phyloP scores from a whole-genome alignment of 2,888 invertebrate genomes.

The Ceriagrion tenellum region DNA sequence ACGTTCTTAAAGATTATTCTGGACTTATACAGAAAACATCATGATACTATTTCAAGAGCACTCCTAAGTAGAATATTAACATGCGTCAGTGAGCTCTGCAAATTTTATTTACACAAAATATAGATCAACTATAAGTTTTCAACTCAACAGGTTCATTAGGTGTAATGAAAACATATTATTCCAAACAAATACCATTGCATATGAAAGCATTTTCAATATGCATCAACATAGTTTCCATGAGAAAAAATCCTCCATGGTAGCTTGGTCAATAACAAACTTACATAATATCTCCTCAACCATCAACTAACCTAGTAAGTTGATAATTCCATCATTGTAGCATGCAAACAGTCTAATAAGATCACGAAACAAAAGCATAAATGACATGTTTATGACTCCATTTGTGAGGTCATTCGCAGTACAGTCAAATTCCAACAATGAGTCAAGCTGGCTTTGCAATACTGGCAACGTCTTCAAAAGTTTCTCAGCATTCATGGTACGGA shows the following conservation, averaged over 20 bases:
- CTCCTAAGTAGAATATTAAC: too few relatives aligned
- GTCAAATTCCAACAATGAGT: conserved; percentile 97
- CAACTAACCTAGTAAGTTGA: conserved; percentile 90
- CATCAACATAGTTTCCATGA: too few relatives aligned
- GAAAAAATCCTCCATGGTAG: too few relatives aligned
- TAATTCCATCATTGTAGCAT: conserved; percentile 99
- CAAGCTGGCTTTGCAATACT: conserved; percentile 96
- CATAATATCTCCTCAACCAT: neutral
- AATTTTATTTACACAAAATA: too few relatives aligned
- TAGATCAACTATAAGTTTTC: too few relatives aligned
- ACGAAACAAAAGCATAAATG: conserved; percentile 98
- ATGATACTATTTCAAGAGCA: too few relatives aligned
- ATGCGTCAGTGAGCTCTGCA: too few relatives aligned
- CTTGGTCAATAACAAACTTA: neutral
- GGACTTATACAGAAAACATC: conserved; percentile 37
- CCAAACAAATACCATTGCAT: too few relatives aligned
- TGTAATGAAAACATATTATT: too few relatives aligned
- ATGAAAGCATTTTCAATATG: too few relatives aligned
- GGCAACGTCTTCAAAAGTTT: conserved; percentile 98
- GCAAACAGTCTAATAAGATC: conserved; percentile 99
- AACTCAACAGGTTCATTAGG: too few relatives aligned
- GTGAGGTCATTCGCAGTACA: conserved; percentile 97
- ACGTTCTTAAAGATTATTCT: conserved; percentile 77
- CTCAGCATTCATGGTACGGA: conserved; percentile 98
- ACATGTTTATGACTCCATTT: conserved; percentile 99